Evolutionary conservation across 2,888 invertebrate species (phyloP).

Genomic region (Molorchus minor): DNA sequence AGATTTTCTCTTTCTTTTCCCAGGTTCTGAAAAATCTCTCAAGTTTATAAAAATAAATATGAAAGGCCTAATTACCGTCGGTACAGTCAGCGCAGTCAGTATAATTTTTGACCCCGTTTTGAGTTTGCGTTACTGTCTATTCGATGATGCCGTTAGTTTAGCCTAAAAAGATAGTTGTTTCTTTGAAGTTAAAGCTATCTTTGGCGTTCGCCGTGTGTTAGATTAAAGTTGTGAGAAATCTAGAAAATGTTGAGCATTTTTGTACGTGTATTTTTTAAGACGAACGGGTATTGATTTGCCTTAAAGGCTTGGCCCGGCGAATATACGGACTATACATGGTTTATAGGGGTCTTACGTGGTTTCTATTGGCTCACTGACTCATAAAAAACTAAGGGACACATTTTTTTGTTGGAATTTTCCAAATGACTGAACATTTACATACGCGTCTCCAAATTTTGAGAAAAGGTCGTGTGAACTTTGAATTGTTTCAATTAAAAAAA

Average conservation of each 20-base stretch:
- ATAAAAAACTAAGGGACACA: constrained; percentile 63
- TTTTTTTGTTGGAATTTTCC: constrained; percentile 71
- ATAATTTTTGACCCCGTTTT: constrained; percentile 63
- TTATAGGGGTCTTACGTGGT: constrained; percentile 64
- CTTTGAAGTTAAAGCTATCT: constrained; percentile 40
- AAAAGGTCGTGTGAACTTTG: constrained; percentile 53
- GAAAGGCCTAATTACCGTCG: constrained; percentile 60
- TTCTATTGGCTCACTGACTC: constrained; percentile 65
- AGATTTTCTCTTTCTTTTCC: constrained; percentile 61
- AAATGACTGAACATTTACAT: constrained; percentile 67
- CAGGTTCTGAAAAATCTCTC: constrained; percentile 58
- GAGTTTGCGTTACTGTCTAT: constrained; percentile 56
- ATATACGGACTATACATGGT: constrained; percentile 63
- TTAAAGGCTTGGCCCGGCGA: constrained; percentile 64
- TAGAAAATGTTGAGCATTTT: constrained; percentile 51
- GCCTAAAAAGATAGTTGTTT: constrained; percentile 54
- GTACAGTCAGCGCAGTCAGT: constrained; percentile 55
- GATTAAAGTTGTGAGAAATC: constrained; percentile 39
- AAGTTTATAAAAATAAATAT: constrained; percentile 63
- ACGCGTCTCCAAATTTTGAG: constrained; percentile 61
- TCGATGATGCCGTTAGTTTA: constrained; percentile 60
- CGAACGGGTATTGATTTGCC: constrained; percentile 64
- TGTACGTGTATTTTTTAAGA: constrained; percentile 61
- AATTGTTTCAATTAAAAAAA: constrained; percentile 38
- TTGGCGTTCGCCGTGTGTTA: constrained; percentile 39